These are phyloP conservation scores for Sussaba pulchella DNA, from an alignment of 2,888 invertebrate genomes.

Conservation along the genomic window DNA sequence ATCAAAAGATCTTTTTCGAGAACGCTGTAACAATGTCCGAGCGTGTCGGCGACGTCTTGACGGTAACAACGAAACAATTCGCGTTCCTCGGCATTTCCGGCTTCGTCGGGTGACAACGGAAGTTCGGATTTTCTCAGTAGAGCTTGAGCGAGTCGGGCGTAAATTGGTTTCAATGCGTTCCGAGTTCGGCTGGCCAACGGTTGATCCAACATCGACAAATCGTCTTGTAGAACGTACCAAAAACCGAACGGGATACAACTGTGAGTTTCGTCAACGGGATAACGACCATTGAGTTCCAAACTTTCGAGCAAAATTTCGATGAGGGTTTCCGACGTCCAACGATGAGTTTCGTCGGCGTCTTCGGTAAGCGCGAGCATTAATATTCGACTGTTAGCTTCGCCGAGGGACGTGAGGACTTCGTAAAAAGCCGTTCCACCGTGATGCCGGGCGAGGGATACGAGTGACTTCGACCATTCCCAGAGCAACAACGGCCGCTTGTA, in stretches of 20 bases:
- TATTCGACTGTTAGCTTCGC: constrained; percentile 85
- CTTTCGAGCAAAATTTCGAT: constrained; percentile 92
- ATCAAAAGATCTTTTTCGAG: constrained; percentile 91
- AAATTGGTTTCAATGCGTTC: constrained; percentile 89
- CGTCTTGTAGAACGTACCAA: constrained; percentile 96
- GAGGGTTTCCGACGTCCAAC: constrained; percentile 87
- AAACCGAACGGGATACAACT: constrained; percentile 95
- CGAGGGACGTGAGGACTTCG: constrained; percentile 82
- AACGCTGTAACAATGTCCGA: constrained; percentile 94
- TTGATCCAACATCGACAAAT: constrained; percentile 75
- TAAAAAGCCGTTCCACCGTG: constrained; percentile 77
- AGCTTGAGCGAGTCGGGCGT: constrained; percentile 91
- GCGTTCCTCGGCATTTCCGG: constrained; percentile 89
- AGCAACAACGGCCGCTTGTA: constrained; percentile 74
- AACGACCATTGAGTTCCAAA: constrained; percentile 92
- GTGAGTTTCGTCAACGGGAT: constrained; percentile 94
- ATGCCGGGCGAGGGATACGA: constrained; percentile 76
- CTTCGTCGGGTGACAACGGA: constrained; percentile 84
- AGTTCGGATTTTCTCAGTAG: constrained; percentile 93
- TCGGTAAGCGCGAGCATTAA: constrained; percentile 86
- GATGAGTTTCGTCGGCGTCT: constrained; percentile 84
- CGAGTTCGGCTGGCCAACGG: constrained; percentile 76
- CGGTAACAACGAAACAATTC: constrained; percentile 92
- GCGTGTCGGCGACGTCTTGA: constrained; percentile 94
- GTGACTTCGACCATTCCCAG: constrained; percentile 79